These are phyloP conservation scores for Anarrhichthys ocellatus DNA, from an alignment of 2,113 vertebrate species.

Conservation along the genomic window DNA sequence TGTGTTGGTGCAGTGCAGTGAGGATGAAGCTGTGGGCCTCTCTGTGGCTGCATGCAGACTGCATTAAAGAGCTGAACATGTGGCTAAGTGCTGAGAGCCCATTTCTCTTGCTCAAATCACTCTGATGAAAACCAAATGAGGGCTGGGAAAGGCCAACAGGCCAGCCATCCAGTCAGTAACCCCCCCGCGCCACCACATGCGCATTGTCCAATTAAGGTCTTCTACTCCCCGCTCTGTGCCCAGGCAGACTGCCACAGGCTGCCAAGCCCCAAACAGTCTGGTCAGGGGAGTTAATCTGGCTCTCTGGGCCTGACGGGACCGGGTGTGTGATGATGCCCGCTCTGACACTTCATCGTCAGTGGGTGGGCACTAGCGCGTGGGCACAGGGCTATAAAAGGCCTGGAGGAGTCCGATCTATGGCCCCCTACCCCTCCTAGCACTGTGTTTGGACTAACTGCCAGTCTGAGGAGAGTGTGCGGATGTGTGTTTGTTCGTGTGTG, in stretches of 20 bases:
- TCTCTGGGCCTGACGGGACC: slow-evolving; percentile 53
- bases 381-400: slow-evolving; percentile 79
- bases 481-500: slow-evolving; percentile 32
- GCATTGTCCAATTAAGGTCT: slow-evolving; percentile 80
- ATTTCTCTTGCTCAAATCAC: slow-evolving; percentile 65
- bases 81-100: slow-evolving; percentile 55
- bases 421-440: slow-evolving; percentile 13
- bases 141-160: slow-evolving; percentile 35
- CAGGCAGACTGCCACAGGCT: slow-evolving; percentile 58
- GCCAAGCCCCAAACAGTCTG: slow-evolving; percentile 60
- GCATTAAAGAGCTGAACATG: slow-evolving; percentile 47
- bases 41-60: slow-evolving; percentile 25
- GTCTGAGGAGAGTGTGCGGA: slow-evolving; percentile 34
- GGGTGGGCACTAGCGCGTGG: slow-evolving; percentile 71
- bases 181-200: slow-evolving; percentile 39
- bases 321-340: slow-evolving; percentile 53
- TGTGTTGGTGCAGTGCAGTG: neutral
- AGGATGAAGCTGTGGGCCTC: slow-evolving; percentile 17
- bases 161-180: slow-evolving; percentile 18
- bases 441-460: slow-evolving; percentile 56
- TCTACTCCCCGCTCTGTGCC: slow-evolving; percentile 49
- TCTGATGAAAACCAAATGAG: slow-evolving; percentile 72
- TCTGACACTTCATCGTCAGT: slow-evolving; percentile 70
- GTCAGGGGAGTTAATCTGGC: slow-evolving; percentile 73
- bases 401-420: slow-evolving; percentile 45